phyloP scores from a whole-genome alignment of 2,888 invertebrate genomes.

The Tetanocera ferruginea region DNA sequence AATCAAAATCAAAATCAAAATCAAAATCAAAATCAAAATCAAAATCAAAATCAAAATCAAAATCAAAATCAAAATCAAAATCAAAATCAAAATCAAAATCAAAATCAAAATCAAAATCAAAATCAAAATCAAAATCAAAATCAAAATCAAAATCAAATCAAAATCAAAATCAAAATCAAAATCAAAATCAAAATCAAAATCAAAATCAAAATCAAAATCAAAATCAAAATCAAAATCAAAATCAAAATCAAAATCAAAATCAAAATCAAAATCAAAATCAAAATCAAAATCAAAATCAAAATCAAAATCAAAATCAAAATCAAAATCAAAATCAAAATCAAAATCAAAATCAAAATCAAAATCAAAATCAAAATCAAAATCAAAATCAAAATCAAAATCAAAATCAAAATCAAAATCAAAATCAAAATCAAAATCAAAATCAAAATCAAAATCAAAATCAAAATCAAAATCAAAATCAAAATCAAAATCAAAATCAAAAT shows the following conservation, averaged over 20 bases:
- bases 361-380: neutral
- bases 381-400: neutral
- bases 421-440: slow-evolving; percentile 31
- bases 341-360: slow-evolving; percentile 38
- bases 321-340: slow-evolving; percentile 13
- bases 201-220: neutral
- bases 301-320: neutral
- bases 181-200: slow-evolving; percentile 16
- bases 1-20: too few species aligned
- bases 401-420: neutral
- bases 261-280: slow-evolving; percentile 3
- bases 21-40: too few species aligned
- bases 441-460: too few species aligned
- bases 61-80: too few species aligned
- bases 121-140: neutral
- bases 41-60: too few species aligned
- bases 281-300: slow-evolving; percentile 32
- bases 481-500: too few species aligned
- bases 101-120: neutral
- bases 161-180: slow-evolving; percentile 32
- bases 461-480: too few species aligned
- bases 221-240: slow-evolving; percentile 5
- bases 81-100: too few species aligned
- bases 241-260: slow-evolving; percentile 3
- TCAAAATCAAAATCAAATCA: neutral